Conservation (phyloP, 2,113 vertebrate genomes). For the Sebastes fasciatus region DNA sequence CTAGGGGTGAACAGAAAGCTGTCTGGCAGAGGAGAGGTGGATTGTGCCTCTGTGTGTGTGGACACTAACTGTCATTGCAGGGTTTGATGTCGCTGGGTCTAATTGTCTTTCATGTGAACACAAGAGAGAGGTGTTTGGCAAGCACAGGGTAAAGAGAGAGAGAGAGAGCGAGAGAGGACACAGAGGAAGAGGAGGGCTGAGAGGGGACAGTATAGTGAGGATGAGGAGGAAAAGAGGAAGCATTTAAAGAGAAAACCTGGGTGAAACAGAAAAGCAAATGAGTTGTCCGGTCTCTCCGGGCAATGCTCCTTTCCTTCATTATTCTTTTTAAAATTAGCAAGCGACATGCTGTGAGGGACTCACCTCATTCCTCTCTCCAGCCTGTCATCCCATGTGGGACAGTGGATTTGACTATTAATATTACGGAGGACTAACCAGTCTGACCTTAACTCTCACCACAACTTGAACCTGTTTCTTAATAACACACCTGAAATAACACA, state of each 20-base stretch:
- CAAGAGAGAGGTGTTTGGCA: constrained; percentile 80
- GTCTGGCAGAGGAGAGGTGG: neutral
- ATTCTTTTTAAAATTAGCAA: constrained; percentile 95
- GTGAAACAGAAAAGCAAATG: constrained; percentile 77
- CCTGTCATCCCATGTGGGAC: neutral
- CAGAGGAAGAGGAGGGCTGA: constrained; percentile 72
- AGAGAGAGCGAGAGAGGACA: constrained; percentile 83
- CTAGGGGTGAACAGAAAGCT: constrained; percentile 80
- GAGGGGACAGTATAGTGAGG: constrained; percentile 69
- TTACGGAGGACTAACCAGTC: neutral
- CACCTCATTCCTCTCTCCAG: neutral
- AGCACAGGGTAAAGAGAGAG: constrained; percentile 75
- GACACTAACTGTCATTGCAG: constrained; percentile 88
- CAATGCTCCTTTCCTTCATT: constrained; percentile 88
- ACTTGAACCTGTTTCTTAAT: neutral
- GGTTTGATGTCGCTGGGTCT: constrained; percentile 92
- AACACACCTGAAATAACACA: neutral
- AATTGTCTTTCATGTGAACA: constrained; percentile 97
- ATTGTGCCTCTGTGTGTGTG: constrained; percentile 19
- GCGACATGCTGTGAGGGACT: constrained; percentile 87
- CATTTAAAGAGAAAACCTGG: constrained; percentile 75
- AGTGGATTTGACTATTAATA: neutral
- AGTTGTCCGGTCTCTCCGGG: constrained; percentile 36
- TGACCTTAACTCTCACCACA: constrained; percentile 1
- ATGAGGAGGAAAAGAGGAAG: constrained; percentile 77